Evolutionary conservation across 1,140 invertebrate genomes (phyloP).

Genomic region (Apis laboriosa): DNA sequence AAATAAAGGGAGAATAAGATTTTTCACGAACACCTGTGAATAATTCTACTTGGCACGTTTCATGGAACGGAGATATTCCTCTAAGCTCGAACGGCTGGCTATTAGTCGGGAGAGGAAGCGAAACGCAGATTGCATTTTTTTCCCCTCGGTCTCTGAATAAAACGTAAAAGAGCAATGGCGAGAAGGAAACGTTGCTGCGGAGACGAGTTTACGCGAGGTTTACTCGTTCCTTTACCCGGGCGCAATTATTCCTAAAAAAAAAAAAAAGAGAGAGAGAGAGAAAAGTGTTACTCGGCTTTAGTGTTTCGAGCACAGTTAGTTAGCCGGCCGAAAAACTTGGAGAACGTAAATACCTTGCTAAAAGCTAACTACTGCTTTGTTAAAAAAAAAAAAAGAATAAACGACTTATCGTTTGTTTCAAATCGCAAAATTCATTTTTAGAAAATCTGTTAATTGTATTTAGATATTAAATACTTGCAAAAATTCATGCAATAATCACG

Average conservation of each 20-base stretch:
- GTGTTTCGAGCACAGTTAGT: background rate
- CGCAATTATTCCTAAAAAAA: background rate
- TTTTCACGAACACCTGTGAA: slow-evolving; percentile 7
- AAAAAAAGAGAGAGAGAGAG: background rate
- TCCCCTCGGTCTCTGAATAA: background rate
- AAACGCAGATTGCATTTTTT: slow-evolving; percentile 16
- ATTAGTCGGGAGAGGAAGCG: background rate
- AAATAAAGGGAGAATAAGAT: slow-evolving; percentile 10
- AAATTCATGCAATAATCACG: no score
- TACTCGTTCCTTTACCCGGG: background rate
- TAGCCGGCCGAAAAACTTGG: background rate
- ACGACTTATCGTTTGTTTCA: background rate
- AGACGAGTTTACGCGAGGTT: slow-evolving; percentile 11
- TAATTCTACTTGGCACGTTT: background rate
- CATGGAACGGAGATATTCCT: background rate
- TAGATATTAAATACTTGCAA: no score
- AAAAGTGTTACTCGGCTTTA: background rate
- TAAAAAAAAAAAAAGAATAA: background rate
- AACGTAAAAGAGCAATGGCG: background rate
- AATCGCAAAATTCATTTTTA: background rate
- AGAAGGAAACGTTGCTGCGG: background rate
- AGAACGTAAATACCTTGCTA: background rate
- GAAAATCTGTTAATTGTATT: no score
- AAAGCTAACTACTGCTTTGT: no score
- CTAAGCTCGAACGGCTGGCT: slow-evolving; percentile 3